Percentiles rank a stretch among this genome's conserved stretches.
These are phyloP conservation scores for Lamellibrachia columna DNA, from an alignment of 2,888 invertebrate species.

Conservation along the genomic window DNA sequence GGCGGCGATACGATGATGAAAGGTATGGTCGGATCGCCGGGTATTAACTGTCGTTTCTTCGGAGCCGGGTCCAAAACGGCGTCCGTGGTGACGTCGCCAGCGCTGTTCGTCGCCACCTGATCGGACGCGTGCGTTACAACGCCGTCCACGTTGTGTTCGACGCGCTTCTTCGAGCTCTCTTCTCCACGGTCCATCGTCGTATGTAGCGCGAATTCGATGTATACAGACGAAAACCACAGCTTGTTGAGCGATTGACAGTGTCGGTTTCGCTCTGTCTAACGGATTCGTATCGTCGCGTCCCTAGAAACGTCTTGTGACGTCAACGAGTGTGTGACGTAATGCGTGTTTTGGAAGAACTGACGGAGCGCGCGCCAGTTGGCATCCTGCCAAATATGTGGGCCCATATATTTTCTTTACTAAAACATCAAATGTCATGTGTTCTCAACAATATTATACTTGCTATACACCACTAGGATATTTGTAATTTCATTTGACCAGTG, in stretches of 20 bases:
- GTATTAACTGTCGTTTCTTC: neutral
- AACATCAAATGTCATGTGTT: too few relatives aligned
- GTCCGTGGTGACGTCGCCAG: neutral
- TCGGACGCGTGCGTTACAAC: neutral
- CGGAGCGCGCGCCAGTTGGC: neutral
- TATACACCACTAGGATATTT: too few relatives aligned
- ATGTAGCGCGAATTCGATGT: neutral
- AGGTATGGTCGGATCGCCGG: neutral
- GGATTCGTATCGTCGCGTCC: neutral
- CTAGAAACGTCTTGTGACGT: neutral
- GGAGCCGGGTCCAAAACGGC: neutral
- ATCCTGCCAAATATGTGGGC: too few relatives aligned
- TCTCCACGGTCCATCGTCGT: neutral
- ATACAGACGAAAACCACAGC: neutral
- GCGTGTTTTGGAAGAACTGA: neutral
- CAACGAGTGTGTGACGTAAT: neutral
- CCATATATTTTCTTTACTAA: too few relatives aligned
- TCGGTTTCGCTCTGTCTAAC: neutral
- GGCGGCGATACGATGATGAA: neutral
- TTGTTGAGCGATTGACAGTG: neutral
- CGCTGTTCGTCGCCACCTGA: neutral
- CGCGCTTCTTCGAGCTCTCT: neutral
- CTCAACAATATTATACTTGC: too few relatives aligned
- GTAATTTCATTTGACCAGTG: too few relatives aligned
- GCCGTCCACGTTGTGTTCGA: neutral